Percentiles rank a stretch among this genome's conserved stretches.
Evolutionary conservation across 1,140 invertebrate species (phyloP).

Genomic region (Drosophila arawakana): DNA sequence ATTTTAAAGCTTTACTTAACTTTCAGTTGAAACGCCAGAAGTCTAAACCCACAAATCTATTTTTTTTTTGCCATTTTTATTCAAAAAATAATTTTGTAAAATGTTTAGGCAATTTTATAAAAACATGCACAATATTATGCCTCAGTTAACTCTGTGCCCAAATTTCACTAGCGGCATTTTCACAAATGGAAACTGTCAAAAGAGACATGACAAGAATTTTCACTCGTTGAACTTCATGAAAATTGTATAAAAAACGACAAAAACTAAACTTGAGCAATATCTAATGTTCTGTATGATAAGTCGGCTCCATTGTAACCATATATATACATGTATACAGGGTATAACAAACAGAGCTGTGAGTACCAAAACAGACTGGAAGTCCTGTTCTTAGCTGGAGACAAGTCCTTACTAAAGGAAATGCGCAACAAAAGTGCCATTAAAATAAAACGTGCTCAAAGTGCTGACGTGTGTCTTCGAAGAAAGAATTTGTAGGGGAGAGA

Average conservation of each 20-base stretch:
- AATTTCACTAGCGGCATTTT: neutral
- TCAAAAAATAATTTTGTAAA: too few species aligned
- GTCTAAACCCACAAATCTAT: too few species aligned
- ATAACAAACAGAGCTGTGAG: conserved; percentile 8
- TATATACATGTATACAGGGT: neutral
- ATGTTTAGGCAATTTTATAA: too few species aligned
- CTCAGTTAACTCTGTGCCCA: neutral
- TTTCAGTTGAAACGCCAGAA: too few species aligned
- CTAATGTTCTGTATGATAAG: conserved; percentile 7
- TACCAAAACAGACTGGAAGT: conserved; percentile 10
- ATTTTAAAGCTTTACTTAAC: too few species aligned
- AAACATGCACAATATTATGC: too few species aligned
- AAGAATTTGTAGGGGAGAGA: neutral
- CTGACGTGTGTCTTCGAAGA: conserved; percentile 39
- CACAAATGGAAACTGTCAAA: neutral
- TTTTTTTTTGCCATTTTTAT: too few species aligned
- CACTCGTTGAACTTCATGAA: conserved; percentile 3
- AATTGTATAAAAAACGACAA: conserved; percentile 9
- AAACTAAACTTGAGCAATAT: neutral
- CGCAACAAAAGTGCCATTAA: conserved; percentile 78
- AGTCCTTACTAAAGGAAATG: conserved; percentile 55
- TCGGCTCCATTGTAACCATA: neutral
- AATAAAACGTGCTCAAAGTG: conserved; percentile 77
- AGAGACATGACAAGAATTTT: neutral
- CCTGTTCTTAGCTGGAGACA: conserved; percentile 29